These are phyloP conservation scores for Noctua fimbriata DNA, from an alignment of 2,888 invertebrate species.

Conservation along the genomic window DNA sequence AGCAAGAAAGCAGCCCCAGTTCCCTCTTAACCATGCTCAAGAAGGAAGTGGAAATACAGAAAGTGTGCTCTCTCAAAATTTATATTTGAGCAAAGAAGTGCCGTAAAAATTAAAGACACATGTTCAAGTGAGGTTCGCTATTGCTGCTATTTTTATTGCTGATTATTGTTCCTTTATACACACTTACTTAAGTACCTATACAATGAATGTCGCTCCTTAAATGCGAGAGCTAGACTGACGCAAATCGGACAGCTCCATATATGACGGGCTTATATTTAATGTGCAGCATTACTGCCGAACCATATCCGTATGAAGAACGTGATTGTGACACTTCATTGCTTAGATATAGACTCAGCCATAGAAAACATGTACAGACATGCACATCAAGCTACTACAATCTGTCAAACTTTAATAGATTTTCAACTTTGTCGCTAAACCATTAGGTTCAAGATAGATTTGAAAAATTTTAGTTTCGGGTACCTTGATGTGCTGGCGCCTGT, in stretches of 20 bases:
- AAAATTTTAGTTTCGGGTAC: no score
- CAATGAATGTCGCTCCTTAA: constrained; percentile 44
- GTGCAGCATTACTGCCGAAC: constrained; percentile 38
- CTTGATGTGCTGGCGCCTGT: neutral
- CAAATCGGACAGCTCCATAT: constrained; percentile 41
- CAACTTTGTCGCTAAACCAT: no score
- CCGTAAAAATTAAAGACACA: neutral
- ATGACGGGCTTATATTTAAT: constrained; percentile 41
- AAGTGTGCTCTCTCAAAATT: neutral
- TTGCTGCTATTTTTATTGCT: constrained; percentile 7
- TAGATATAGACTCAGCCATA: neutral
- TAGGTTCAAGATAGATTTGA: no score
- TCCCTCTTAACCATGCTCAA: neutral
- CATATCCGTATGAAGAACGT: constrained; percentile 48
- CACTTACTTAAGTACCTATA: constrained; percentile 7
- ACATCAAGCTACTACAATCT: no score
- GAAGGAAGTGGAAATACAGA: neutral
- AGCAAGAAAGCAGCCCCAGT: no score
- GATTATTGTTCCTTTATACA: neutral
- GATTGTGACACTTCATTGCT: constrained; percentile 28
- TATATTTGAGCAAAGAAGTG: neutral
- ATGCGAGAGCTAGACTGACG: constrained; percentile 45
- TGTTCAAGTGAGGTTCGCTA: neutral
- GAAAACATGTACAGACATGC: neutral
- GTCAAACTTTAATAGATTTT: no score